Base-by-base conservation (phyloP, 2,888 invertebrate species). In the Chymomyza procnemis region DNA sequence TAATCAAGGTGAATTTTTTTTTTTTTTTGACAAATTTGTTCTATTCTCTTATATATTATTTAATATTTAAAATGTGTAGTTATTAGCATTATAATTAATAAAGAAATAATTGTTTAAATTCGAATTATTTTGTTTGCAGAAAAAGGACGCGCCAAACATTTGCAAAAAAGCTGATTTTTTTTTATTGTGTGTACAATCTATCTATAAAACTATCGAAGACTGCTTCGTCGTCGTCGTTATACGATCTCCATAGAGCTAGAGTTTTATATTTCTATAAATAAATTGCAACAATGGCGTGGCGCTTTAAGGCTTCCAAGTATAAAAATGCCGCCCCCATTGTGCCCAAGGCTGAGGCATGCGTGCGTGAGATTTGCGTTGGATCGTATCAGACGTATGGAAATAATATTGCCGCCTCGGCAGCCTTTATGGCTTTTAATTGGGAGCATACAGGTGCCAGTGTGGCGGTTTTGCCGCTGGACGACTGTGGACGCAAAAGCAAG, bases 291-390 rank as follows among this genome's bases (percentile, higher is more conserved):
- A 97, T 97, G 97, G 96, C 97, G 92, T 97, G 97, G 96, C 94
- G 97, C 92, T 98, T 98, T 92, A 98, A 98, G 93, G 97, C 97
- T 90, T 98, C 98, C 74, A 99, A 99, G 92, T 99, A 97, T 92
- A 99, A 98, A 94, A 99, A 99, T 95, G 97, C 98, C 75, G 96
- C 97, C 79, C 97, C 98, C 54, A 97, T 97, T 88, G 95, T 97
- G 88, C 97, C 98, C 48, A 98, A 98, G 90, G 97, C 97, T 69
- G 98, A 98, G 93, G 95, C 96, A 90, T 94, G 92, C 76, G 94
- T 96, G 78, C 94, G 96, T 79, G 98, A 98, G 90, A 94, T 99
- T 80, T 95, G 95, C 86, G 96, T 98, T 68, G 97, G 97, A 30
- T 97, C 96, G 41, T 96, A 98, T 91, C 97, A 97, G 90, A 97